Conservation (phyloP, 2,888 invertebrate species). For the Selenia dentaria region DNA sequence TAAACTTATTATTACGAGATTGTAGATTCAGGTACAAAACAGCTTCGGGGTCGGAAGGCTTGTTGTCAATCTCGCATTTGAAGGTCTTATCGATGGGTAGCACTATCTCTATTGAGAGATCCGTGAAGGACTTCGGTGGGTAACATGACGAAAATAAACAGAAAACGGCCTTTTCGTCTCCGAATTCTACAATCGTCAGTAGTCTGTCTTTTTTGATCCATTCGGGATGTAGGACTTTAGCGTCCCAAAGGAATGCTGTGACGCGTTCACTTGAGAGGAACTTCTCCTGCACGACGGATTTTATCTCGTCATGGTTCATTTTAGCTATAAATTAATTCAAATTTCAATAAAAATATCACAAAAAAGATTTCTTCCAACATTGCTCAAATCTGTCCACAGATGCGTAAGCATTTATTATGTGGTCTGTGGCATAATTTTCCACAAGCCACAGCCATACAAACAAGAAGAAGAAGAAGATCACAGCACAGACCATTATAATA, state of each 20-base stretch:
- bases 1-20: conserved; percentile 73
- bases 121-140: conserved; percentile 89
- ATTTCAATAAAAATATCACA: conserved; percentile 23
- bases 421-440: too few relatives aligned
- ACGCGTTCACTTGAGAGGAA: conserved; percentile 77
- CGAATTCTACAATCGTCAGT: conserved; percentile 76
- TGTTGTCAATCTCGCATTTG: conserved; percentile 89
- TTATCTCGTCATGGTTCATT: conserved; percentile 80
- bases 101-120: conserved; percentile 91
- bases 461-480: too few relatives aligned
- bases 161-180: conserved; percentile 80
- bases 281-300: conserved; percentile 77
- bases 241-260: conserved; percentile 73
- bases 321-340: conserved; percentile 43
- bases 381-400: conserved; percentile 30
- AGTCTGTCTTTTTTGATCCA: conserved; percentile 76
- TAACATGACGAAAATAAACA: conserved; percentile 82
- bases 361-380: conserved; percentile 30
- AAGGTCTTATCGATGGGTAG: conserved; percentile 92
- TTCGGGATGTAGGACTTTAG: conserved; percentile 76
- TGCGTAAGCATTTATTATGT: too few relatives aligned
- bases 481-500: too few relatives aligned
- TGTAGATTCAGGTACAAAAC: conserved; percentile 78
- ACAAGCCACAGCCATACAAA: too few relatives aligned
- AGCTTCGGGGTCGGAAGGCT: conserved; percentile 81